phyloP scores from a whole-genome alignment of 2,797 vertebrate genomes.

The Manis pentadactyla region DNA sequence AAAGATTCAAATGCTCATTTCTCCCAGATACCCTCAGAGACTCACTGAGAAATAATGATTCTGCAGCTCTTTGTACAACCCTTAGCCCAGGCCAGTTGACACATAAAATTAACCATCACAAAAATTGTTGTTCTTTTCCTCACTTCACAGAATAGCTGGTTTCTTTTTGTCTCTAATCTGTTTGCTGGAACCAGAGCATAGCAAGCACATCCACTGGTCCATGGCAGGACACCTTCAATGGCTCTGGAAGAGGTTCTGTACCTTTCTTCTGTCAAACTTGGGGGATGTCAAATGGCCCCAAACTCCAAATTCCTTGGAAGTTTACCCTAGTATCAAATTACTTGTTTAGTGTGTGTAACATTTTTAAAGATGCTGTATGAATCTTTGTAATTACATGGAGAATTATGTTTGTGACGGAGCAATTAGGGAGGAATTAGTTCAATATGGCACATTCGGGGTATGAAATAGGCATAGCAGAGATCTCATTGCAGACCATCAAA shows the following conservation, averaged over 20 bases:
- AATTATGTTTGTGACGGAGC: background rate
- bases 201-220: fast-evolving
- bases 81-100: background rate
- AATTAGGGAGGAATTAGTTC: background rate
- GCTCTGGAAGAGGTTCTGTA: fast-evolving
- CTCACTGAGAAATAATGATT: fast-evolving
- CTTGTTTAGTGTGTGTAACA: background rate
- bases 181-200: background rate
- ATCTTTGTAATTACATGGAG: slow-evolving; percentile 52
- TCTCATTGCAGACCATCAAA: background rate
- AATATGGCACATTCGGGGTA: background rate
- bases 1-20: background rate
- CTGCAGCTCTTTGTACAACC: background rate
- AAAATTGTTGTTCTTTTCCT: background rate
- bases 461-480: background rate
- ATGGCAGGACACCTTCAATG: background rate
- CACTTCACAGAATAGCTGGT: background rate
- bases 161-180: background rate
- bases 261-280: background rate
- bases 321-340: background rate
- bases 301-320: background rate
- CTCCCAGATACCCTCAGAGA: background rate
- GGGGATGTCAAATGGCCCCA: background rate
- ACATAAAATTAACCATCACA: background rate
- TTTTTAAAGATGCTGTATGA: slow-evolving; percentile 46